Evolutionary conservation across 30 jellyfish, hydroid and myxozoan species (phyloP).

Genomic region (Phacellophora camtschatica): DNA sequence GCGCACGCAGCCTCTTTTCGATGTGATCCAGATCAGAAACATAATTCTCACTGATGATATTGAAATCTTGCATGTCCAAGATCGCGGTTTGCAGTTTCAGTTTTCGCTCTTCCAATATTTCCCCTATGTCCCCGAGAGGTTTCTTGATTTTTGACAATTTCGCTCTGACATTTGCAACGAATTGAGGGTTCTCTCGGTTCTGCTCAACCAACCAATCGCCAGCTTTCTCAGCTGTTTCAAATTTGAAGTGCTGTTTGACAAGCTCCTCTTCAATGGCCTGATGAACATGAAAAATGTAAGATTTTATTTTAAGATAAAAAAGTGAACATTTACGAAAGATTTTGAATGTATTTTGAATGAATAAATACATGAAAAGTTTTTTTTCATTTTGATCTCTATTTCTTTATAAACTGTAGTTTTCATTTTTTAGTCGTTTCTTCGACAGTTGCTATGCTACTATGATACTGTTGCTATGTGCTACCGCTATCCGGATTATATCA

Average conservation of each 20-base stretch:
- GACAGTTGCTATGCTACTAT: too few relatives aligned
- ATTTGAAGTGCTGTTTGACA: slow-evolving; percentile 64
- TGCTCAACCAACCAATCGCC: slow-evolving; percentile 74
- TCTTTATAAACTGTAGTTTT: too few relatives aligned
- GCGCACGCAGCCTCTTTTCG: slow-evolving; percentile 49
- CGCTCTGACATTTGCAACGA: slow-evolving; percentile 67
- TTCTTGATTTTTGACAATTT: slow-evolving; percentile 51
- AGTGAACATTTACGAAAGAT: too few relatives aligned
- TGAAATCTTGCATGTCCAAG: slow-evolving; percentile 61
- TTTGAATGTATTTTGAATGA: too few relatives aligned
- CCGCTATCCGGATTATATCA: too few relatives aligned
- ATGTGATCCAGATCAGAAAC: slow-evolving; percentile 40
- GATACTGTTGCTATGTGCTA: too few relatives aligned
- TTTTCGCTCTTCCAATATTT: slow-evolving; percentile 54
- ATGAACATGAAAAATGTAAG: too few relatives aligned
- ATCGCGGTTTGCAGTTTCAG: slow-evolving; percentile 55
- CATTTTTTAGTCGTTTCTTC: too few relatives aligned
- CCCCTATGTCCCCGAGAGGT: slow-evolving; percentile 71
- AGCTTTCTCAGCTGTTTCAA: slow-evolving; percentile 66
- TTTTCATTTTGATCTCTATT: too few relatives aligned
- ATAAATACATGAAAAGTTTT: too few relatives aligned
- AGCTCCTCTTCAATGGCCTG: slow-evolving; percentile 74
- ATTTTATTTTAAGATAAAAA: too few relatives aligned
- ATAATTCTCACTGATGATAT: slow-evolving; percentile 38
- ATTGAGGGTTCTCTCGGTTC: slow-evolving; percentile 81